A percentile compares a stretch with the other conserved stretches of the same genome.
Evolutionary conservation across 2,888 invertebrate genomes (phyloP).

Genomic region (Coleophora flavipennella): DNA sequence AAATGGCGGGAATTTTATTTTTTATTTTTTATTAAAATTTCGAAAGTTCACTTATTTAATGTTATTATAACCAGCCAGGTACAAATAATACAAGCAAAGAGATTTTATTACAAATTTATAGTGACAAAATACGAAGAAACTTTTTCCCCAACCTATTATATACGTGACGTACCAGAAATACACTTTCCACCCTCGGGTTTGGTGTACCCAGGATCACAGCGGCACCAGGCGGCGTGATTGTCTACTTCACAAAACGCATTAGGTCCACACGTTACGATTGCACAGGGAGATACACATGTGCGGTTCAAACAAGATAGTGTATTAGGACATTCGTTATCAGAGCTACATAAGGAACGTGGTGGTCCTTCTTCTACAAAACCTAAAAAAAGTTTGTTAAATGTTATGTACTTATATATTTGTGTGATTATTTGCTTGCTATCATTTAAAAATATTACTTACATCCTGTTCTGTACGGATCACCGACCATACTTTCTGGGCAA

Average conservation of each 20-base stretch:
- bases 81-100: too few species aligned
- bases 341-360: slow-evolving; percentile 76
- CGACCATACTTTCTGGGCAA: slow-evolving; percentile 86
- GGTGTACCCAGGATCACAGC: slow-evolving; percentile 86
- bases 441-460: slow-evolving; percentile 69
- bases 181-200: slow-evolving; percentile 87
- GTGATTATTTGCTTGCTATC: too few species aligned
- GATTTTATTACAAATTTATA: too few species aligned
- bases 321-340: slow-evolving; percentile 84
- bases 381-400: too few species aligned
- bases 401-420: too few species aligned
- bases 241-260: slow-evolving; percentile 92
- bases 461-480: slow-evolving; percentile 88
- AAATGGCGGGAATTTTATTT: too few species aligned
- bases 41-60: too few species aligned
- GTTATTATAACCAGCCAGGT: too few species aligned
- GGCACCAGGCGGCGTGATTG: slow-evolving; percentile 90
- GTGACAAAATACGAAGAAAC: too few species aligned
- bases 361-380: slow-evolving; percentile 50
- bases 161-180: slow-evolving; percentile 82
- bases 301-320: slow-evolving; percentile 85
- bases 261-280: slow-evolving; percentile 82
- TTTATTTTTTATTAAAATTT: too few species aligned
- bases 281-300: slow-evolving; percentile 87
- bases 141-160: too few species aligned